Base-by-base conservation (phyloP, 2,888 invertebrate species). In the Caenorhabditis japonica region DNA sequence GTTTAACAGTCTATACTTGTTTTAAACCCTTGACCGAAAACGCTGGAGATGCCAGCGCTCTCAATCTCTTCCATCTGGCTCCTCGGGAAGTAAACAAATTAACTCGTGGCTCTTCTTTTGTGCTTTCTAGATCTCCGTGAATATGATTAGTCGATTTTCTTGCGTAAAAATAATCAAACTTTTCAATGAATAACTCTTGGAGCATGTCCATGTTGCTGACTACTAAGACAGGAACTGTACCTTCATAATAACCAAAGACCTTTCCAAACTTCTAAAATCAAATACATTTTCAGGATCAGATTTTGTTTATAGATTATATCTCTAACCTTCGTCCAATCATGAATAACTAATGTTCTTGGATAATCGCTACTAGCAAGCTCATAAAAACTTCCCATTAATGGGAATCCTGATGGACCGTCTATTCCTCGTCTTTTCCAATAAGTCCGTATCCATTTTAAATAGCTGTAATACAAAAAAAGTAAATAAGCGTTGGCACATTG, bases 1-100 rank as follows among this genome's bases (percentile, higher is more conserved):
- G 27, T 15, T 21, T 17, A 47, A 27, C 15, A n/a, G 13, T 39
- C 3, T 8, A 15, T 15, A 80, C 81, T 56, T 75, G 46, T 47
- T 75, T 81, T 44, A 81, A 55, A 33, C 74, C 64, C 13, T 87
- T 79, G 4, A 89, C 86, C 10, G 89, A 89, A 80, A 91, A 90
- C 1, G 89, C 89, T 1, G 90, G 90, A 39, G 89, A 89, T 4
- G 90, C 86, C 5, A 90, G 84, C 5, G 88, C 84, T 27, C 91
- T 84, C n/a, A 90, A 88, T 17, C 90, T 86, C 83, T 90, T 90
- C 91, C 91, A 91, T 25, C 90, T 84, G 19, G 88, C 85, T 10
- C 89, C 90, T 2, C 88, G 83, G 4, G 73, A 88, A 81, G 86
- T 83, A 70, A 89, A 88, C 80, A 89, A 85, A 77, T 89, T 88